Conservation (phyloP, 1,140 invertebrate species). For the Sipha flava region DNA sequence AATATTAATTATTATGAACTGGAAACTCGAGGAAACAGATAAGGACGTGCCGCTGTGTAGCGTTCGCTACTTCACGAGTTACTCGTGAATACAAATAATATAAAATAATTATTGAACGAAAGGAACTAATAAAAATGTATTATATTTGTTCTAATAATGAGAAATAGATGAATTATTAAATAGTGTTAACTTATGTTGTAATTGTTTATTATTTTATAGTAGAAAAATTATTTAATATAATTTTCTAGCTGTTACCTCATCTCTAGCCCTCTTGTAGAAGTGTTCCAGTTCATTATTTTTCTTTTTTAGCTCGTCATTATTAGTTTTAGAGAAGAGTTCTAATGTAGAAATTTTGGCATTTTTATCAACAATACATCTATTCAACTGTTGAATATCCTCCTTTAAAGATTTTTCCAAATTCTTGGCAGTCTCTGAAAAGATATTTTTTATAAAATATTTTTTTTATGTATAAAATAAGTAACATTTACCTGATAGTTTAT, state of each 20-base stretch:
- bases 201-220: too few species aligned
- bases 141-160: too few species aligned
- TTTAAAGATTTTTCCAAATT: slow-evolving; percentile 25
- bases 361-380: slow-evolving; percentile 23
- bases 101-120: too few species aligned
- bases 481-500: not conserved
- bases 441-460: not conserved
- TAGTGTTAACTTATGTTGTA: too few species aligned
- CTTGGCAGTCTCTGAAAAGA: not conserved
- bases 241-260: slow-evolving; percentile 10
- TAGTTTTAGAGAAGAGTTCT: slow-evolving; percentile 6
- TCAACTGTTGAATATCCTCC: slow-evolving; percentile 12
- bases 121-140: too few species aligned
- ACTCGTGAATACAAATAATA: too few species aligned
- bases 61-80: too few species aligned
- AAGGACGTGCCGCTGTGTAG: too few species aligned
- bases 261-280: not conserved
- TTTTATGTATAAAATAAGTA: not conserved
- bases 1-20: too few species aligned
- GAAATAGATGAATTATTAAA: too few species aligned
- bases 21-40: too few species aligned
- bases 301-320: slow-evolving; percentile 16
- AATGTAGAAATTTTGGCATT: slow-evolving; percentile 27
- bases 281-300: slow-evolving; percentile 3
- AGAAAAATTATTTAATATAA: not conserved